Conservation (phyloP, 2,113 vertebrate genomes). For the Dinomys branickii region DNA sequence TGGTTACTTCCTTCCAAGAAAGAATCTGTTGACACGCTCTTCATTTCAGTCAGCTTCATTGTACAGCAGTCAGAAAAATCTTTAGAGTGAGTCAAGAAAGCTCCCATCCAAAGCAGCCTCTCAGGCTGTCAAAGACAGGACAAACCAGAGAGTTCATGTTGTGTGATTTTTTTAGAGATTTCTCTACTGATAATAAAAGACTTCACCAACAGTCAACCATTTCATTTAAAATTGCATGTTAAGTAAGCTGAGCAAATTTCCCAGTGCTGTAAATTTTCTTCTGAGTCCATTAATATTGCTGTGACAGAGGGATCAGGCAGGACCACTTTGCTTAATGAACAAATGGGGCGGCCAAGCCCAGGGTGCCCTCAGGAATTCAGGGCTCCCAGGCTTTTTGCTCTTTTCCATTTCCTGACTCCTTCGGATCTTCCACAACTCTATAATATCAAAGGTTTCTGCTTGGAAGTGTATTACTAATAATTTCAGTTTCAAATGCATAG, state of each 20-base stretch:
- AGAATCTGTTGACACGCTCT: constrained; percentile 81
- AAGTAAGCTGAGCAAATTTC: not conserved
- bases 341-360: not conserved
- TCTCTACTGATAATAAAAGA: constrained; percentile 70
- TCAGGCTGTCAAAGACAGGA: constrained; percentile 65
- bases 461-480: not conserved
- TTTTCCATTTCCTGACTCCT: not conserved
- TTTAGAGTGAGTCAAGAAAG: constrained; percentile 68
- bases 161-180: constrained; percentile 76
- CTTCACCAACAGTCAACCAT: not conserved
- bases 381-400: not conserved
- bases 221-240: not conserved
- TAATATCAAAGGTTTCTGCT: not conserved
- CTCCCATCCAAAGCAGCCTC: constrained; percentile 50
- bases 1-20: constrained; percentile 83
- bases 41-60: constrained; percentile 83
- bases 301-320: not conserved
- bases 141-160: constrained; percentile 65
- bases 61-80: constrained; percentile 74
- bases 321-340: not conserved
- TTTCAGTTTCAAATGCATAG: not conserved
- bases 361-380: not conserved
- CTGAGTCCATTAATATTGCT: not conserved
- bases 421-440: not conserved
- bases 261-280: not conserved